Evolutionary conservation across 2,797 vertebrate genomes (phyloP), one percentile per base, ranked within the genome.

Genomic region (Eptatretus atami): DNA sequence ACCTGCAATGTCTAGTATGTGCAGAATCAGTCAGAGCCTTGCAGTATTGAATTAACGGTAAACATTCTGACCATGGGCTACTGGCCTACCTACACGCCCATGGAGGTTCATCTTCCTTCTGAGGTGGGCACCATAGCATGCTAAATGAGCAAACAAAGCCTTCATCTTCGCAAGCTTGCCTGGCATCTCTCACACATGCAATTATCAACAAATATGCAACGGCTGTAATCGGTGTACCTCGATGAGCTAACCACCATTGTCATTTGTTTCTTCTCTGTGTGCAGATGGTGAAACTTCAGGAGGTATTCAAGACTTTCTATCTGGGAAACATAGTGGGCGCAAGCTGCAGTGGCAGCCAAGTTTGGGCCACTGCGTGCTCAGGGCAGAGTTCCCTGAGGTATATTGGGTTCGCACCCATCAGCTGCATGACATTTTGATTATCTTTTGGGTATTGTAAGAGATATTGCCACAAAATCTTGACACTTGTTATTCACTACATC

Each of bases 11-110:
- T 72, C 66, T 64, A 96, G 85, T 84, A 96, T 75, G 90, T 95
- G 80, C 92, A 96, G 76, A 95, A 92, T 75, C 92, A 96, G 78
- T 95, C 93, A 75, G 86, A 95, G 74, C 87, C 92, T 60, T 87
- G 87, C 55, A 98, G 90, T 76, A 96, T 96, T 66, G 92, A 98
- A 71, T 74, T 98, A 73, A 98, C 92, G 3, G 92, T 98, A 72
- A 96, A 98, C 76, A 98, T 98, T 73, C 80, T 98, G 69, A 98
- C 92, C 12, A 96, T 98, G 92, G 92, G 92, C 67, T 98, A 98
- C 69, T 98, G 92, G 92, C 90, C 92, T 68, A 98, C 90, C 4
- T 98, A 98, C 0, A 77, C 90, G 70, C 92, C 90, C 53, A 96
- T 95, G 86, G 92, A 98, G 74, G 92, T 98, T 65, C 92, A 92